phyloP scores from a whole-genome alignment of 1,140 invertebrate genomes.

The Papilio polyxenes region DNA sequence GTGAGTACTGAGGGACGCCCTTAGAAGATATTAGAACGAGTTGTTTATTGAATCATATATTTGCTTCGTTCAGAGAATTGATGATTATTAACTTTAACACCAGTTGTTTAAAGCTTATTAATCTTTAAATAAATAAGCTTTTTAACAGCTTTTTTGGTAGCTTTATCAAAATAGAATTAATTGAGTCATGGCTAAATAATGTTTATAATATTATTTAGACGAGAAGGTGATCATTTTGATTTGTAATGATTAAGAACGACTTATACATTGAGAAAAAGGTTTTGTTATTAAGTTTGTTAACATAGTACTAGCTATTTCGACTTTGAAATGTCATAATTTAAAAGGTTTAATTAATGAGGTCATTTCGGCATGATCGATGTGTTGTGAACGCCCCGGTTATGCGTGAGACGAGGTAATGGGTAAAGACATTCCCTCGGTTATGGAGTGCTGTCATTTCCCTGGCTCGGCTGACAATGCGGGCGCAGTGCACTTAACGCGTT shows the following conservation, averaged over 20 bases:
- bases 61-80: not conserved
- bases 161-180: too few relatives aligned
- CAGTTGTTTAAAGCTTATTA: not conserved
- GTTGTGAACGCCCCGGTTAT: not conserved
- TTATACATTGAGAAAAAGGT: too few relatives aligned
- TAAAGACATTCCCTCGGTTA: constrained; percentile 4
- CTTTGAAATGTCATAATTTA: constrained; percentile 15
- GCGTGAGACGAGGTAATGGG: not conserved
- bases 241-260: not conserved
- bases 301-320: not conserved
- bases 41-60: constrained; percentile 1
- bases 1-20: not conserved
- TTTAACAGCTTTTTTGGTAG: too few relatives aligned
- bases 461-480: constrained; percentile 6
- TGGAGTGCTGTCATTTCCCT: constrained; percentile 33
- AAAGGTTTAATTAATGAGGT: not conserved
- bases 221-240: not conserved
- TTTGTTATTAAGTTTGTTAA: not conserved
- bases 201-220: too few relatives aligned
- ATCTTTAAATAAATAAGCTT: not conserved
- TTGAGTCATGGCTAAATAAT: too few relatives aligned
- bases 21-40: not conserved
- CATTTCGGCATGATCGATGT: constrained; percentile 19
- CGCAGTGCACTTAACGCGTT: constrained; percentile 19
- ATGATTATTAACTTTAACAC: not conserved